A percentile compares a stretch with the other conserved stretches of the same genome.
These are phyloP conservation scores for Verasper variegatus DNA, from an alignment of 2,113 vertebrate genomes.

Conservation along the genomic window DNA sequence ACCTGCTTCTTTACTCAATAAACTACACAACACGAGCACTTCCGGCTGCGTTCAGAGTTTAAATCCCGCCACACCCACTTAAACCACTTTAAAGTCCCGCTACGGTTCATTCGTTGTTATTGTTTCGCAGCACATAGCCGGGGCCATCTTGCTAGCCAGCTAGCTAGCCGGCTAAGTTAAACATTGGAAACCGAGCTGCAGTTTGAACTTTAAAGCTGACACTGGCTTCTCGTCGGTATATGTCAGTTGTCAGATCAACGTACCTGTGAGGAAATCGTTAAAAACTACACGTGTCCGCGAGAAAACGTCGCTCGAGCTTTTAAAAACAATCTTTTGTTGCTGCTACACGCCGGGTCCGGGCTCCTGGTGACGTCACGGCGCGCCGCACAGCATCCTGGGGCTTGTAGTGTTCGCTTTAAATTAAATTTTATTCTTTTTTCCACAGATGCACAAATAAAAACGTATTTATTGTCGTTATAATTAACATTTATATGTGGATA, in stretches of 20 bases:
- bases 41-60: accelerated
- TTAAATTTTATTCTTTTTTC: too few species aligned
- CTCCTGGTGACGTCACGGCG: constrained; percentile 48
- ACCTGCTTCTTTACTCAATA: neutral
- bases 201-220: neutral
- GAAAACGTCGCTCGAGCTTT: neutral
- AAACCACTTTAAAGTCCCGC: neutral
- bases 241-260: neutral
- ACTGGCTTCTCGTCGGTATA: too few species aligned
- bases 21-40: accelerated
- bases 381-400: constrained; percentile 39
- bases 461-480: too few species aligned
- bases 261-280: constrained; percentile 16
- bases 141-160: constrained; percentile 51
- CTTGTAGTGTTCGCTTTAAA: constrained; percentile 26
- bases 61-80: neutral
- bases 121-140: constrained; percentile 54
- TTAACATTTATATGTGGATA: too few species aligned
- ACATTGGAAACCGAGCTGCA: neutral
- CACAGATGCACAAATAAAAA: too few species aligned
- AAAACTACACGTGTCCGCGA: neutral
- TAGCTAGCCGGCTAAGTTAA: constrained; percentile 29
- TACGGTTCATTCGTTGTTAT: neutral
- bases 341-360: constrained; percentile 56
- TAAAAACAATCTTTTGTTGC: constrained; percentile 31